These are phyloP conservation scores for Drosophila asahinai DNA, from an alignment of 1,140 invertebrate species.

Conservation along the genomic window DNA sequence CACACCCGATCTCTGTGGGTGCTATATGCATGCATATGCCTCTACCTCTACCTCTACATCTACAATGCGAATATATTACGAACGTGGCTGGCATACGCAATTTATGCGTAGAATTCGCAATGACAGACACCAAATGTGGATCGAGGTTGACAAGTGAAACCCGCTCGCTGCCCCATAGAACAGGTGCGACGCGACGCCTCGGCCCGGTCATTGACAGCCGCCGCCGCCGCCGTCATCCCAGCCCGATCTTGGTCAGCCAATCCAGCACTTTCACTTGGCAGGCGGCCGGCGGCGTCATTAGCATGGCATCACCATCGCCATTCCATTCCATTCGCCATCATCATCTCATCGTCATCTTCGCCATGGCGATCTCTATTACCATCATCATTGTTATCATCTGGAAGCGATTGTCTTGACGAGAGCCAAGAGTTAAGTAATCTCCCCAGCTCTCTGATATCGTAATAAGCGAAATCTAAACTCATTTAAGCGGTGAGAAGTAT, in stretches of 20 bases:
- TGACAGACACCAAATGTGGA: conserved; percentile 55
- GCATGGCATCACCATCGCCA: conserved; percentile 32
- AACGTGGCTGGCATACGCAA: conserved; percentile 60
- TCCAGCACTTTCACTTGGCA: conserved; percentile 30
- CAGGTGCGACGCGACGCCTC: conserved; percentile 12
- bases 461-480: conserved; percentile 1
- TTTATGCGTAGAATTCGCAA: conserved; percentile 64
- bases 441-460: conserved; percentile 1
- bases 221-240: not conserved
- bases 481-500: not conserved
- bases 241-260: conserved; percentile 12
- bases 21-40: conserved; percentile 9
- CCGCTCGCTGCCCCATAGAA: conserved; percentile 20
- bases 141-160: conserved; percentile 76
- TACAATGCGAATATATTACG: conserved; percentile 8
- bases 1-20: conserved; percentile 32
- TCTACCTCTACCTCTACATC: too few species aligned
- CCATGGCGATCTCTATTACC: conserved; percentile 6
- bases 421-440: conserved; percentile 23
- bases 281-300: conserved; percentile 16
- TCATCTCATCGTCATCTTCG: conserved; percentile 11
- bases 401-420: not conserved
- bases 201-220: conserved; percentile 31
- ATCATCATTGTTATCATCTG: conserved; percentile 23
- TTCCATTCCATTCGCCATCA: conserved; percentile 9